These are phyloP conservation scores for Deilephila porcellus DNA, from an alignment of 2,888 invertebrate genomes.

Conservation along the genomic window DNA sequence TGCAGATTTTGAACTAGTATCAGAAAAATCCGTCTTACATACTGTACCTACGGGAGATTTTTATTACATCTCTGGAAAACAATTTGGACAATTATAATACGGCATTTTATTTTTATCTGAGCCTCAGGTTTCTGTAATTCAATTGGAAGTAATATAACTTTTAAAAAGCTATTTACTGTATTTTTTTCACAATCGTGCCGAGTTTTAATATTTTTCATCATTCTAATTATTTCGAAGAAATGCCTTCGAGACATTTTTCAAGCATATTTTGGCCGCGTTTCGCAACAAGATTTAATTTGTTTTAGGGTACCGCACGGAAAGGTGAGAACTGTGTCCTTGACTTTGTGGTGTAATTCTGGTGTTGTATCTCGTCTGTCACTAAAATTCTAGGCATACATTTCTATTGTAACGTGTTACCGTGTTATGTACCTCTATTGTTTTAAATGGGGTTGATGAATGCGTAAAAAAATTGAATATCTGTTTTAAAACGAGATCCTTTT, in stretches of 20 bases:
- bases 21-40: too few relatives aligned
- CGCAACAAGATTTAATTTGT: slow-evolving; percentile 54
- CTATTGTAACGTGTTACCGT: too few relatives aligned
- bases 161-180: slow-evolving; percentile 37
- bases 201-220: slow-evolving; percentile 35
- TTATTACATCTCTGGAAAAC: too few relatives aligned
- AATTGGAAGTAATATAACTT: slow-evolving; percentile 11
- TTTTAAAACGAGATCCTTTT: too few relatives aligned
- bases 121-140: background rate
- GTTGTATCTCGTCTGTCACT: background rate
- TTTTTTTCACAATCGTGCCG: slow-evolving; percentile 15
- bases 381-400: too few relatives aligned
- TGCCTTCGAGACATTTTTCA: slow-evolving; percentile 42
- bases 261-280: slow-evolving; percentile 48
- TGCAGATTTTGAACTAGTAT: too few relatives aligned
- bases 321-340: background rate
- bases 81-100: too few relatives aligned
- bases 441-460: too few relatives aligned
- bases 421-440: too few relatives aligned
- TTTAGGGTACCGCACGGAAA: slow-evolving; percentile 37
- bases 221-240: slow-evolving; percentile 46
- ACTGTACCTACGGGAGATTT: too few relatives aligned
- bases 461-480: too few relatives aligned
- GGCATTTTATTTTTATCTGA: too few relatives aligned
- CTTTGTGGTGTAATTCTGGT: background rate